Conservation (phyloP, 2,797 vertebrate genomes). For the Rhinichthys osculus region DNA sequence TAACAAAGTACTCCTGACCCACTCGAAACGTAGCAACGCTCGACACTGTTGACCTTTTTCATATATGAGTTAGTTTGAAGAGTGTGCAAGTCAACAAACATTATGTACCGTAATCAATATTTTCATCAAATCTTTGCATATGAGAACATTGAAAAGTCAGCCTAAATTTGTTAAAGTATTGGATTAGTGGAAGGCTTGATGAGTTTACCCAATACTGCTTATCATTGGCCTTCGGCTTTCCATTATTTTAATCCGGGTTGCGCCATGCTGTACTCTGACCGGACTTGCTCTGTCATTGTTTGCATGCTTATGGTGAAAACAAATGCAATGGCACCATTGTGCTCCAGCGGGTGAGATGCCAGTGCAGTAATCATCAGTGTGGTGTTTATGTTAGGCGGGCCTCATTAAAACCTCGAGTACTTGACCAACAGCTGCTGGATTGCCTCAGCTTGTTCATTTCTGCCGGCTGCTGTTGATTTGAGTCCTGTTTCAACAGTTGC, state of each 20-base stretch:
- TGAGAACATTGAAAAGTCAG: not conserved
- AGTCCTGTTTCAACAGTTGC: slow-evolving; percentile 51
- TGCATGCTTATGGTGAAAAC: slow-evolving; percentile 46
- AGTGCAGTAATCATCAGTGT: slow-evolving; percentile 45
- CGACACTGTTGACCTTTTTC: not conserved
- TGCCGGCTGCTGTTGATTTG: slow-evolving; percentile 35
- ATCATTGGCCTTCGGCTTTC: slow-evolving; percentile 30
- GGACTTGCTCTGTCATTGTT: slow-evolving; percentile 46
- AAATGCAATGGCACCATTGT: slow-evolving; percentile 51
- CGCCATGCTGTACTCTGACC: slow-evolving; percentile 20
- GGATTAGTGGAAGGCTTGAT: slow-evolving; percentile 37
- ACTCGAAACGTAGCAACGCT: not conserved
- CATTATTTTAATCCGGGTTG: slow-evolving; percentile 31
- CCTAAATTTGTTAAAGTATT: slow-evolving; percentile 42
- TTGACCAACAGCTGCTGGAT: slow-evolving; percentile 47
- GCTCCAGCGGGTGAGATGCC: slow-evolving; percentile 29
- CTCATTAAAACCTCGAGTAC: slow-evolving; percentile 44
- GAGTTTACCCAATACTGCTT: slow-evolving; percentile 28
- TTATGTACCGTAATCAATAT: not conserved
- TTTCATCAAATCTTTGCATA: not conserved
- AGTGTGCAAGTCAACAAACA: slow-evolving; percentile 10
- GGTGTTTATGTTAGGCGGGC: slow-evolving; percentile 52
- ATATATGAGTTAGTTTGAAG: not conserved
- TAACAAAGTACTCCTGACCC: not conserved
- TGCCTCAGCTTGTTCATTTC: slow-evolving; percentile 28